Conservation (phyloP, 2,888 invertebrate species). For the Drosophila mimetica region DNA sequence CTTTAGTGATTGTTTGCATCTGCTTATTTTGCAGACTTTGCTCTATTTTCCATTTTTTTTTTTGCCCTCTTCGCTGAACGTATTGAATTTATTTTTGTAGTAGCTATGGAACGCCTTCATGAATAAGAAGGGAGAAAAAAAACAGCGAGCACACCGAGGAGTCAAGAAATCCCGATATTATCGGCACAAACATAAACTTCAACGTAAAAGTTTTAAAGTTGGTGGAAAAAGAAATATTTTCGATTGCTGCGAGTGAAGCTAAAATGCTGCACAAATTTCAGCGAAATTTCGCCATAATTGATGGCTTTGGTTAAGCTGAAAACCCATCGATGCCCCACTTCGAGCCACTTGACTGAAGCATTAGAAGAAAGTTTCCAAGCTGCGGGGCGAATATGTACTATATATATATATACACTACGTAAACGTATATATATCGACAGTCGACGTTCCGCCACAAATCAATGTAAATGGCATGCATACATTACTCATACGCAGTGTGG, state of each 20-base stretch:
- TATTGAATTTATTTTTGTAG: slow-evolving; percentile 35
- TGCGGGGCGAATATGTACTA: neutral
- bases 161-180: slow-evolving; percentile 34
- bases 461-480: slow-evolving; percentile 72
- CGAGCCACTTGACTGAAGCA: slow-evolving; percentile 41
- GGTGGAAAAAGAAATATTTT: slow-evolving; percentile 27
- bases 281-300: slow-evolving; percentile 40
- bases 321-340: slow-evolving; percentile 45
- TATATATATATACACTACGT: neutral
- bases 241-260: slow-evolving; percentile 30
- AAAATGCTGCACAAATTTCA: slow-evolving; percentile 34
- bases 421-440: slow-evolving; percentile 11
- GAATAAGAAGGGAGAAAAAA: slow-evolving; percentile 7
- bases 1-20: slow-evolving; percentile 16
- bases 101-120: slow-evolving; percentile 12
- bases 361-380: slow-evolving; percentile 41
- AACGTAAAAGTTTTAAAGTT: slow-evolving; percentile 37
- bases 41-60: slow-evolving; percentile 14
- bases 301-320: slow-evolving; percentile 45
- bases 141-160: slow-evolving; percentile 1
- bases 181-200: slow-evolving; percentile 43
- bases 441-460: slow-evolving; percentile 55
- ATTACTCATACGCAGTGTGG: slow-evolving; percentile 72
- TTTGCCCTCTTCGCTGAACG: neutral
- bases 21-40: slow-evolving; percentile 23